Evolutionary conservation across 2,113 vertebrate genomes (phyloP).

Genomic region (Toxotes jaculatrix): DNA sequence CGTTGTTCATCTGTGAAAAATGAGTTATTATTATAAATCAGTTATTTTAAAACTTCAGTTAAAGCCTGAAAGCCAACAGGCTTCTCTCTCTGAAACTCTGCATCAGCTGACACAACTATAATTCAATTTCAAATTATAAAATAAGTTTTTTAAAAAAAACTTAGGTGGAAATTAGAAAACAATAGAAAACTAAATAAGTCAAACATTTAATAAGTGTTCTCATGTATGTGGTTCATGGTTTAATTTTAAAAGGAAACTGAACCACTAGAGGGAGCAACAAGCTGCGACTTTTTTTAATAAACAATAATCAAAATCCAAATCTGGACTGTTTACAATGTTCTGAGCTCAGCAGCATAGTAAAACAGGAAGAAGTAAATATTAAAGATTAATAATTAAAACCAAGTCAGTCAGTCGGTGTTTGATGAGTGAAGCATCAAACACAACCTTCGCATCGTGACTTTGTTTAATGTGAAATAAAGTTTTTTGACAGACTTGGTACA

Average conservation of each 20-base stretch:
- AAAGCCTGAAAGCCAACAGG: not conserved
- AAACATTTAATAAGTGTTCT: not conserved
- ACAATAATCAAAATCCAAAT: not conserved
- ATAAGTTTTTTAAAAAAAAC: too few relatives aligned
- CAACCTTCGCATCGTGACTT: too few relatives aligned
- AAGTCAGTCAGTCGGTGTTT: not conserved
- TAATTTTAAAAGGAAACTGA: not conserved
- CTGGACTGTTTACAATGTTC: not conserved
- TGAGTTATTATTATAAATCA: too few relatives aligned
- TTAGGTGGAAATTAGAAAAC: too few relatives aligned
- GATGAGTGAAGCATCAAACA: not conserved
- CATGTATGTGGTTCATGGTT: not conserved
- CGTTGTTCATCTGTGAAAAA: too few relatives aligned
- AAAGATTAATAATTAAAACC: too few relatives aligned
- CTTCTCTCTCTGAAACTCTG: not conserved
- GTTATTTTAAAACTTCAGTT: too few relatives aligned
- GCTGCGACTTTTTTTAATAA: not conserved
- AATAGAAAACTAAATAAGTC: not conserved
- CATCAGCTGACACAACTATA: not conserved
- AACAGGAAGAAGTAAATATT: not conserved
- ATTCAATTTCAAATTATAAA: not conserved
- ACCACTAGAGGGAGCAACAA: conserved; percentile 42
- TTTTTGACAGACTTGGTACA: not conserved
- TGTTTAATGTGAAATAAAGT: too few relatives aligned
- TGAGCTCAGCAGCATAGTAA: not conserved